Conservation (phyloP, 2,888 invertebrate species). For the Lasioglossum lativentre region DNA sequence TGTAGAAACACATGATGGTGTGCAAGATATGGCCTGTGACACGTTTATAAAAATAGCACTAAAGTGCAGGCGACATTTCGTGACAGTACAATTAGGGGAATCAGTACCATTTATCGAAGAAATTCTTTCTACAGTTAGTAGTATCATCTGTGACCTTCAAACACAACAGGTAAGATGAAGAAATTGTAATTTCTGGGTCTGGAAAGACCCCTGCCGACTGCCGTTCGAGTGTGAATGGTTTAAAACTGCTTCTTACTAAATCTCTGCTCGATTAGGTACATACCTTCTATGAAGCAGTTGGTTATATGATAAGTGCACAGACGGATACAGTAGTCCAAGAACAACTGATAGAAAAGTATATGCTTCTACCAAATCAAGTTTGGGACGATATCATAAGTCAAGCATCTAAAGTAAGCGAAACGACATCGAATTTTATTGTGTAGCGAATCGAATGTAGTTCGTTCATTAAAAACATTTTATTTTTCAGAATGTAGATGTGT, state of each 20-base stretch:
- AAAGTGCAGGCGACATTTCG: conserved; percentile 99
- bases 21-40: conserved; percentile 99
- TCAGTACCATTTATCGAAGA: conserved; percentile 99
- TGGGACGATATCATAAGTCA: conserved; percentile 99
- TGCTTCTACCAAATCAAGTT: conserved; percentile 98
- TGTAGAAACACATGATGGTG: conserved; percentile 98
- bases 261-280: conserved; percentile 87
- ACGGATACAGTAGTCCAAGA: conserved; percentile 96
- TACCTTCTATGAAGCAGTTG: conserved; percentile 99
- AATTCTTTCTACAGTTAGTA: conserved; percentile 97
- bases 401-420: conserved; percentile 90
- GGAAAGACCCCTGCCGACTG: neutral
- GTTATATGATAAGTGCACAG: conserved; percentile 99
- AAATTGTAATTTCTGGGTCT: neutral
- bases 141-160: conserved; percentile 99
- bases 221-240: neutral
- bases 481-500: conserved; percentile 94
- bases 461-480: conserved; percentile 8
- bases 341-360: conserved; percentile 97
- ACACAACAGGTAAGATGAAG: conserved; percentile 93
- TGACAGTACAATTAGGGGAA: conserved; percentile 97
- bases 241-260: neutral
- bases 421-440: neutral
- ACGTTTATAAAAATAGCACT: conserved; percentile 99
- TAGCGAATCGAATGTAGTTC: neutral